phyloP scores from a whole-genome alignment of 2,113 vertebrate genomes.

The Jaculus jaculus region DNA sequence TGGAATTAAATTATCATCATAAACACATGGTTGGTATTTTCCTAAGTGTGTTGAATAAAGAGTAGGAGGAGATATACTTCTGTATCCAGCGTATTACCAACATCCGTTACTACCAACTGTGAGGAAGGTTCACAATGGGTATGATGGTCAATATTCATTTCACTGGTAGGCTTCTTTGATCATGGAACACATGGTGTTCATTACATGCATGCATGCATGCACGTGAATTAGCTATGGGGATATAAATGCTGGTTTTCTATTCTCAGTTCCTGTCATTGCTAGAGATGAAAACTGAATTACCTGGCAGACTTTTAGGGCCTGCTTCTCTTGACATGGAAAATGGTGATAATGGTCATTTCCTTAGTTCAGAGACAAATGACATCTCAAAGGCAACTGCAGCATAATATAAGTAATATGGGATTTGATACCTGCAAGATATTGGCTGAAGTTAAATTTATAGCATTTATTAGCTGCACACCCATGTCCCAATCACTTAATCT shows the following conservation, averaged over 20 bases:
- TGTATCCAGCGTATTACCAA: not conserved
- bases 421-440: not conserved
- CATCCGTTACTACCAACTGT: not conserved
- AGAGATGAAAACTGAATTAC: slow-evolving; percentile 39
- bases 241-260: not conserved
- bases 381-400: not conserved
- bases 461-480: not conserved
- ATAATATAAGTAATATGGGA: not conserved
- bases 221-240: not conserved
- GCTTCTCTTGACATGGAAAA: slow-evolving; percentile 43
- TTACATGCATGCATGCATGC: not conserved
- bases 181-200: slow-evolving; percentile 14
- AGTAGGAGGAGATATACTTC: not conserved
- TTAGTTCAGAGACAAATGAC: not conserved
- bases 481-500: slow-evolving; percentile 22
- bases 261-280: not conserved
- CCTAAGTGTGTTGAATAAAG: not conserved
- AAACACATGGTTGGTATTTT: not conserved
- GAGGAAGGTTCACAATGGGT: not conserved
- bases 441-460: not conserved
- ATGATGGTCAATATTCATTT: not conserved
- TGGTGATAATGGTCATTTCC: not conserved
- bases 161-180: slow-evolving; percentile 8
- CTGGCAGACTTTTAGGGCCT: slow-evolving; percentile 5
- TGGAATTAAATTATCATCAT: not conserved